A percentile compares a stretch with the other conserved stretches of the same genome.
phyloP scores from a whole-genome alignment of 2,888 invertebrate genomes.

The Agriopis aurantiaria region DNA sequence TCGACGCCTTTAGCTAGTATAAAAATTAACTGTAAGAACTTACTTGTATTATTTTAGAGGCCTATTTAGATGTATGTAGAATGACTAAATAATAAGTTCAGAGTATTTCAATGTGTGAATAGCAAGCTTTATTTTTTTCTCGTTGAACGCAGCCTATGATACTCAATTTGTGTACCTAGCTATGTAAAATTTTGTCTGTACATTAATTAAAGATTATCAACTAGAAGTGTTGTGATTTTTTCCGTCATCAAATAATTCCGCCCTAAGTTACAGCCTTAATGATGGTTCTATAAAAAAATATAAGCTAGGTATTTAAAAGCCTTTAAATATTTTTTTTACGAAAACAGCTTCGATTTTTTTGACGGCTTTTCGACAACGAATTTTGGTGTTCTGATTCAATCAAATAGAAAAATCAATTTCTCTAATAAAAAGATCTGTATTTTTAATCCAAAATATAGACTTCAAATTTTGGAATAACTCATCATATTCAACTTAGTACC shows the following conservation, averaged over 20 bases:
- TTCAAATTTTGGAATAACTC: too few species aligned
- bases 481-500: too few species aligned
- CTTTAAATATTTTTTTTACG: too few species aligned
- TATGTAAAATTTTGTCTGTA: conserved; percentile 45
- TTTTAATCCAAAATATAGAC: too few species aligned
- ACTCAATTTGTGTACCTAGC: conserved; percentile 47
- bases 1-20: conserved; percentile 18
- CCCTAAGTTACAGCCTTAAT: neutral
- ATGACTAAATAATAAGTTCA: conserved; percentile 12
- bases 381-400: too few species aligned
- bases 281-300: too few species aligned
- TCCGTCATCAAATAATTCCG: neutral
- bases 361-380: too few species aligned
- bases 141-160: conserved; percentile 52
- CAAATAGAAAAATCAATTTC: too few species aligned
- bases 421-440: too few species aligned
- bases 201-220: conserved; percentile 35
- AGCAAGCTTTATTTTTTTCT: conserved; percentile 28
- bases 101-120: conserved; percentile 27
- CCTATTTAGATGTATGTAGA: conserved; percentile 29
- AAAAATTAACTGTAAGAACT: conserved; percentile 21
- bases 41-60: conserved; percentile 38
- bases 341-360: too few species aligned
- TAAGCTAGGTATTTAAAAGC: too few species aligned
- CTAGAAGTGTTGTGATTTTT: conserved; percentile 18